These are phyloP conservation scores for Philonicus albiceps DNA, from an alignment of 2,888 invertebrate genomes.

Conservation along the genomic window DNA sequence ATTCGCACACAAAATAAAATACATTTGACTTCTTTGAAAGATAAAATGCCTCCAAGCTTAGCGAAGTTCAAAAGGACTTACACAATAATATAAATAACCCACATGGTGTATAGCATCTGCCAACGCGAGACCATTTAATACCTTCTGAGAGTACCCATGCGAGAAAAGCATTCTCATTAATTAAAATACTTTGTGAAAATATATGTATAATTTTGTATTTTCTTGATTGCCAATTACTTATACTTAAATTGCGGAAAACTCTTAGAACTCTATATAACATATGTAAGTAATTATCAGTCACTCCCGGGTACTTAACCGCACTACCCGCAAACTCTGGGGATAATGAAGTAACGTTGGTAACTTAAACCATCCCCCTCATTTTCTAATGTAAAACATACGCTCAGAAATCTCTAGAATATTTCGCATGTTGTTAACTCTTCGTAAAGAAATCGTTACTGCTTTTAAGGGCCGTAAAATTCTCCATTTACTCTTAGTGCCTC, in stretches of 20 bases:
- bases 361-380: neutral
- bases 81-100: neutral
- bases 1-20: neutral
- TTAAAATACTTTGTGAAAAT: neutral
- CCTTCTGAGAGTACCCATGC: neutral
- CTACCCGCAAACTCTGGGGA: neutral
- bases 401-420: neutral
- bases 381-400: neutral
- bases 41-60: neutral
- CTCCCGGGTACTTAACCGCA: neutral
- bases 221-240: neutral
- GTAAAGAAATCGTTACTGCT: neutral
- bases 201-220: neutral
- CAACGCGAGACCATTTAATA: neutral
- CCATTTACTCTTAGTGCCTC: conserved; percentile 1
- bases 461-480: neutral
- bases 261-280: neutral
- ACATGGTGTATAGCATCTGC: neutral
- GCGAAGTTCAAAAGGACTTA: neutral
- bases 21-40: neutral
- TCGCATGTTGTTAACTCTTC: neutral
- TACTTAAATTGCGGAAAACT: neutral
- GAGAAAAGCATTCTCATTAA: neutral
- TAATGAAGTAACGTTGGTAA: neutral
- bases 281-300: neutral